Evolutionary conservation across 1,140 invertebrate species (phyloP), one percentile per base, ranked within the genome.

Genomic region (Drosophila mojavensis): DNA sequence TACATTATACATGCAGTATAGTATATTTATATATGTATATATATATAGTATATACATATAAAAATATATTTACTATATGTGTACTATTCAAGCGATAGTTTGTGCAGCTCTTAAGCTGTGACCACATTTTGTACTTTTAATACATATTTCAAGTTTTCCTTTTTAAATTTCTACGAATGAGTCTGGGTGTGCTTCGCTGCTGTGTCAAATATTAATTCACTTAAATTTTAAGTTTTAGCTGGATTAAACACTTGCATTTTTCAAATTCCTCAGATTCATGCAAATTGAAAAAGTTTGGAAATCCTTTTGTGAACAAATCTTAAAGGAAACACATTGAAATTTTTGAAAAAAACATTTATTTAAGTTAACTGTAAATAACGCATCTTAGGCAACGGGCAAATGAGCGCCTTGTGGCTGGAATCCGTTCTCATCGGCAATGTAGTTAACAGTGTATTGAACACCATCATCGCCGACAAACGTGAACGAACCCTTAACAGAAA

Each of bases 321-420:
- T 20, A 28, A 28, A 33, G n/a, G 1, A 47, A 47, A 11, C 43
- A 47, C 15, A 47, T 15, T 15, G n/a, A 3, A 47, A 47, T 47
- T 47, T 3, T 47, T 17, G 15, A 5, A 47, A 45, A 28, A 47
- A 15, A 59, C 41, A 28, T 43, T 59, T 17, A 60, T 47, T 60
- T 20, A 11, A 33, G 15, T 7, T 17, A 20, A 20, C 20, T 20
- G 1, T 60, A 20, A 60, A 28, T 30, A 30, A 5, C 3, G 39
- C 39, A 26, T 28, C 41, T 79, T 80, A 75, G n/a, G 70, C 78
- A 11, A 88, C 83, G 33, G 90, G 91, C n/a, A 95, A 76, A 91
- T 95, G 94, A 41, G 92, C 94, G 13, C 94, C 95, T 62, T 92
- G 50, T 3, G 96, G 95, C 68, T 95, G 95, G 94, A 95, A 97